Base-by-base conservation (phyloP, 1,140 invertebrate species). In the Atta texana region DNA sequence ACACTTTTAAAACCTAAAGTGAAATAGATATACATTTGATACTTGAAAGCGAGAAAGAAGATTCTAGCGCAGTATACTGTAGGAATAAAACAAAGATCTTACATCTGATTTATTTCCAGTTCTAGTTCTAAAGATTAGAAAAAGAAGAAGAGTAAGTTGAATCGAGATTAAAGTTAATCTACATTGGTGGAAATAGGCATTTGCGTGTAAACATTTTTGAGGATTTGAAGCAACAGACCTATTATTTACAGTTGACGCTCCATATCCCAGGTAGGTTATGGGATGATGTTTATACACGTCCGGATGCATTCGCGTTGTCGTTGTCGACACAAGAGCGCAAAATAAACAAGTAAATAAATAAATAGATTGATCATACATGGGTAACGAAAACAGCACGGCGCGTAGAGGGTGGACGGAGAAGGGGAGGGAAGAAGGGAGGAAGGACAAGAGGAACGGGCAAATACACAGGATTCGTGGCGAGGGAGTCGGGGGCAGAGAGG, bases 231-330 rank as follows among this genome's bases (percentile, higher is more conserved):
- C 1, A 44, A 44, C 39, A 3, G n/a, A n/a, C 2, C 10, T 57
- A 59, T 44, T 66, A 21, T 24, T 49, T 49, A 69, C n/a, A 2
- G 12, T 14, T 8, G 66, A 24, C 34, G n/a, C 12, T 4, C 4
- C 18, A 7, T 44, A 12, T 69, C 5, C 12, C 39, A 28, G 12
- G 64, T 72, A 82, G 80, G 80, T 82, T 82, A 82, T 82, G 80
- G 39, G 39, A 82, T 82, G 44, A 61, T 74, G 55, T 74, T 82
- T 59, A 59, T 59, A 57, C 21, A 16, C 12, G 34, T 28, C 69
- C 69, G 18, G 14, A 1, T 59, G 21, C 31, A 82, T 72, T 51
- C 18, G 59, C 24, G 31, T 7, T 21, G 34, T 31, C 24, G 24
- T 6, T 24, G 10, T 31, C 18, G 21, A 7, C 53, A 49, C 21